Evolutionary conservation across 2,113 vertebrate genomes (phyloP).

Genomic region (Globicephala melas): DNA sequence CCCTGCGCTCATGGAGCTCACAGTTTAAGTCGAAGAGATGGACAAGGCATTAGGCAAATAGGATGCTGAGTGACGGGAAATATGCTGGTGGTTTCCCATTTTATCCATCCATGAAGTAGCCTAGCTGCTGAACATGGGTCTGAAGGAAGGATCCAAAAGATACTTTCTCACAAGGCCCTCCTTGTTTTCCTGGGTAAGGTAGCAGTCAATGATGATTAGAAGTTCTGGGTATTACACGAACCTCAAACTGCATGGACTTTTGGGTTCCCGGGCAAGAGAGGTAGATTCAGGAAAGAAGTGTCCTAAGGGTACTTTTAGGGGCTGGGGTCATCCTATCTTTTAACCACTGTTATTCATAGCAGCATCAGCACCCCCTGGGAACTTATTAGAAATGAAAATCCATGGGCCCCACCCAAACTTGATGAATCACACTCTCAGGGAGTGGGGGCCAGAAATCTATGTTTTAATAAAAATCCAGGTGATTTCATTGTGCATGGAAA

Average conservation of each 20-base stretch:
- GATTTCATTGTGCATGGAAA: not conserved
- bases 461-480: not conserved
- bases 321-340: not conserved
- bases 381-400: not conserved
- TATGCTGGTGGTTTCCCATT: not conserved
- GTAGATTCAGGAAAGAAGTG: not conserved
- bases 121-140: too few species aligned
- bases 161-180: not conserved
- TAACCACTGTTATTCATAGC: not conserved
- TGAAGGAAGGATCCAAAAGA: not conserved
- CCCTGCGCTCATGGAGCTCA: not conserved
- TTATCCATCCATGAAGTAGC: not conserved
- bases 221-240: not conserved
- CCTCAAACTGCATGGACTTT: not conserved
- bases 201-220: not conserved
- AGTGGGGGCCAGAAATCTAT: not conserved
- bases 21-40: not conserved
- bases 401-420: not conserved
- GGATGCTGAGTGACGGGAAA: not conserved
- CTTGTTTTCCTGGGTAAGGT: not conserved
- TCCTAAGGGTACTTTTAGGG: not conserved
- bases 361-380: not conserved
- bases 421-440: not conserved
- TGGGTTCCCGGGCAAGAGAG: not conserved
- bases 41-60: not conserved